A percentile compares a stretch with the other conserved stretches of the same genome.
Evolutionary conservation across 2,113 vertebrate genomes (phyloP).

Genomic region (Paradoxurus hermaphroditus): DNA sequence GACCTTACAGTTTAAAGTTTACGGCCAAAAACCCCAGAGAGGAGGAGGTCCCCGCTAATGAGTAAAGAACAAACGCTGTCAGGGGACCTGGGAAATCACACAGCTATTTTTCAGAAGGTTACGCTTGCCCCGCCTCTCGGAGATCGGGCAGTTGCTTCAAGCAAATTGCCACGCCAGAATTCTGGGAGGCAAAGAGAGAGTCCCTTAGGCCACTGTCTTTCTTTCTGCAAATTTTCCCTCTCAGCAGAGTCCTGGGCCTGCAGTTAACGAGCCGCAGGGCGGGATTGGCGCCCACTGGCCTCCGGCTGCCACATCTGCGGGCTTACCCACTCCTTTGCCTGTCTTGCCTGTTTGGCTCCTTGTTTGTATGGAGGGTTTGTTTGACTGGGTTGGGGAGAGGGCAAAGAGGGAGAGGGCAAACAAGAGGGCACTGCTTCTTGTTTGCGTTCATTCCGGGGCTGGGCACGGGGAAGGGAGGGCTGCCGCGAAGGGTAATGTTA

Average conservation of each 20-base stretch:
- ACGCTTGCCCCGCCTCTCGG: background rate
- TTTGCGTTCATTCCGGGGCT: background rate
- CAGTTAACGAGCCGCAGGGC: background rate
- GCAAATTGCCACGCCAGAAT: background rate
- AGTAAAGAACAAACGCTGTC: background rate
- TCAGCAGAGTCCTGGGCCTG: background rate
- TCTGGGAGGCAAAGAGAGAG: background rate
- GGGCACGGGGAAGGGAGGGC: background rate
- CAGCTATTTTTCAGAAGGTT: background rate
- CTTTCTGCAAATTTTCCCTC: background rate
- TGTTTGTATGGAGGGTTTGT: background rate
- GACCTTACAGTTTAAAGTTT: background rate
- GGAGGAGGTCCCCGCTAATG: background rate
- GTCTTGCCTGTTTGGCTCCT: conserved; percentile 7
- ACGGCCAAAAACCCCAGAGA: background rate
- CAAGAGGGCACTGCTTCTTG: background rate
- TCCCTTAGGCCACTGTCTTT: background rate
- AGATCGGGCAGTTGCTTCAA: background rate
- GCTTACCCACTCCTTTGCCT: conserved; percentile 74
- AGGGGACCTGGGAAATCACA: background rate
- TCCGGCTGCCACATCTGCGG: conserved; percentile 57
- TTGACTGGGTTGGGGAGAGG: background rate
- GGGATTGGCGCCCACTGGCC: background rate
- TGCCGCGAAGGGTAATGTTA: background rate
- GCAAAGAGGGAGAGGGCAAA: background rate